Evolutionary conservation across 2,888 invertebrate species (phyloP).

Genomic region (Ferrisia virgata): DNA sequence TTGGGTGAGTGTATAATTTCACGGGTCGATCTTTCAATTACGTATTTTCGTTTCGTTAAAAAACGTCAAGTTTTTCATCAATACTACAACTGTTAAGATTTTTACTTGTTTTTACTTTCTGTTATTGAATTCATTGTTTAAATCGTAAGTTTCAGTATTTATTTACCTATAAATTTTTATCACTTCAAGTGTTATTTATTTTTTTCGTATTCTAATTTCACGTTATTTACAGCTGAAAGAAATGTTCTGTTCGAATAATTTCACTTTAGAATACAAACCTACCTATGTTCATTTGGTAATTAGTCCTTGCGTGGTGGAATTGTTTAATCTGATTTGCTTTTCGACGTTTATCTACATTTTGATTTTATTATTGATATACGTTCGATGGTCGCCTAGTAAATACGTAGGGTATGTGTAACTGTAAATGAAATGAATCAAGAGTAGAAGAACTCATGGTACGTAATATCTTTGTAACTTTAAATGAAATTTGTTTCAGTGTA

Average conservation of each 20-base stretch:
- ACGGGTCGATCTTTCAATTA: constrained; percentile 16
- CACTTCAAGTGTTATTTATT: not conserved
- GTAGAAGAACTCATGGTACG: not conserved
- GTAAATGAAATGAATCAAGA: not conserved
- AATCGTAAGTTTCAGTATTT: constrained; percentile 7
- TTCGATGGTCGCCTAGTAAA: constrained; percentile 43
- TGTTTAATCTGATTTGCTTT: constrained; percentile 46
- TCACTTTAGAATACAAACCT: not conserved
- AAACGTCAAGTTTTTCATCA: constrained; percentile 15
- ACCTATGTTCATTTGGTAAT: constrained; percentile 29
- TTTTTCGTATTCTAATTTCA: not conserved
- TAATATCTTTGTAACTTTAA: not conserved
- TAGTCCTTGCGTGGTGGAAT: constrained; percentile 46
- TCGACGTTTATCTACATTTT: constrained; percentile 43
- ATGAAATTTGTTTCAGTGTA: constrained; percentile 29
- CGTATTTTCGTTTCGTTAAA: not conserved
- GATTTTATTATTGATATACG: constrained; percentile 47
- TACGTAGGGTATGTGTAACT: not conserved
- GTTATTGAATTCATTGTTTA: constrained; percentile 31
- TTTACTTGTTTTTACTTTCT: constrained; percentile 32
- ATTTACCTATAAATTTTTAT: constrained; percentile 19
- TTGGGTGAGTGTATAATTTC: constrained; percentile 15
- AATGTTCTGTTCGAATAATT: constrained; percentile 26
- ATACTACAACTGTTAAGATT: constrained; percentile 20
- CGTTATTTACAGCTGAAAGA: not conserved